phyloP scores from a whole-genome alignment of 2,797 vertebrate species.

The Oryzias sinensis region DNA sequence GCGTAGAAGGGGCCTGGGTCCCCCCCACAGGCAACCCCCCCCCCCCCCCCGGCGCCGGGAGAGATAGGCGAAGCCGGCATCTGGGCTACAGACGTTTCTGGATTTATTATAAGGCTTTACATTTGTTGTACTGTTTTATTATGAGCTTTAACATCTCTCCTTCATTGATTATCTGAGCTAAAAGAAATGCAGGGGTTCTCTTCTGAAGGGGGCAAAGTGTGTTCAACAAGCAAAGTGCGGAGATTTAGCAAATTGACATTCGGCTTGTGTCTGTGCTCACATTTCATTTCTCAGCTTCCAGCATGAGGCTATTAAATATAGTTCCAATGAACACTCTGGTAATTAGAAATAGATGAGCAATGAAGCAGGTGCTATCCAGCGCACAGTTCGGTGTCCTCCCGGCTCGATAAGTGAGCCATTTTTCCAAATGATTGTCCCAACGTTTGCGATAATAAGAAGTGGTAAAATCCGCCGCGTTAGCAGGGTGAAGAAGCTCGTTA shows the following conservation, averaged over 20 bases:
- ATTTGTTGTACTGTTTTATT: no score
- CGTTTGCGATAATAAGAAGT: slow-evolving; percentile 54
- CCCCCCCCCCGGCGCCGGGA: no score
- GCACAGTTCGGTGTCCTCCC: slow-evolving; percentile 61
- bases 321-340: slow-evolving; percentile 73
- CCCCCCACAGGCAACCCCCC: no score
- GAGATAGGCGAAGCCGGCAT: no score
- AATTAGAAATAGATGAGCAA: slow-evolving; percentile 74
- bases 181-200: slow-evolving; percentile 20
- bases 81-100: no score
- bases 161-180: slow-evolving; percentile 24
- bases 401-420: slow-evolving; percentile 65
- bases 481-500: slow-evolving; percentile 48
- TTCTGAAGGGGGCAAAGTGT: slow-evolving; percentile 37
- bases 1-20: no score
- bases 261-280: slow-evolving; percentile 32
- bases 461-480: slow-evolving; percentile 54
- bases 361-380: slow-evolving; percentile 58
- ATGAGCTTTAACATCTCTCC: neutral
- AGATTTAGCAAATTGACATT: slow-evolving; percentile 58
- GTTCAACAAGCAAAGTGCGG: slow-evolving; percentile 49
- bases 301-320: slow-evolving; percentile 73
- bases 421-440: slow-evolving; percentile 64
- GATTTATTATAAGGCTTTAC: no score
- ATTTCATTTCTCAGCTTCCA: slow-evolving; percentile 54